Base-by-base conservation (phyloP, 2,888 invertebrate genomes). In the Choristoneura rosaceana region DNA sequence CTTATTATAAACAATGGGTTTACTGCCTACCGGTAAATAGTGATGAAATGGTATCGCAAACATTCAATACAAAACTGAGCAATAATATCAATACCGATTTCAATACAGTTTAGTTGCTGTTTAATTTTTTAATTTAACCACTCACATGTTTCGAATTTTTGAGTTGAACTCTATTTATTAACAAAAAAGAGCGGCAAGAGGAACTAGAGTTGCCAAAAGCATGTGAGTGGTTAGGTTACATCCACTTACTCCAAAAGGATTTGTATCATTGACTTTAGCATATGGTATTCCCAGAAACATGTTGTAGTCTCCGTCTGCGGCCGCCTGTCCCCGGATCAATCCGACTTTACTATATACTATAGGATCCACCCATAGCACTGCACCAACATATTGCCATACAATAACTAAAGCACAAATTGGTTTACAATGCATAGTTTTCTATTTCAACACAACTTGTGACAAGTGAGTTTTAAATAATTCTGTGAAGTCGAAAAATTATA, bases 231-330 rank as follows among this genome's bases (percentile, higher is more conserved):
- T 14, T n/a, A 3, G 5, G 3, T n/a, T 15, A 5, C 15, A 15
- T 0, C 4, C 4, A 55, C 59, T 59, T 34, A 59, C 59, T n/a
- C 59, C 59, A 4, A 59, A 59, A 12, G 34, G 34, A 10, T 59
- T 59, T 4, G 9, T 14, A 8, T 59, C 8, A 8, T 59, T 34
- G n/a, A 59, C 59, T 34, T 59, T 14, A 10, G 59, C 59, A 9
- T 34, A 59, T 8, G 59, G 59, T 5, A 59, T 59, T 4, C 59
- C 59, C 59, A 59, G 33, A 14, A 59, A 59, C 59, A 59, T 59
- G 34, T 12, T 12, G 59, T 59, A 59, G 59, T 59, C n/a, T 10
- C 59, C 59, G 14, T 59, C 59, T 0, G 14, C 0, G 15, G 59
- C 59, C 34, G 3, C 10, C 34, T 17, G 59, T 14, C 59, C 59